Evolutionary conservation across 2,797 vertebrate genomes (phyloP).

Genomic region (Peromyscus nudipes): DNA sequence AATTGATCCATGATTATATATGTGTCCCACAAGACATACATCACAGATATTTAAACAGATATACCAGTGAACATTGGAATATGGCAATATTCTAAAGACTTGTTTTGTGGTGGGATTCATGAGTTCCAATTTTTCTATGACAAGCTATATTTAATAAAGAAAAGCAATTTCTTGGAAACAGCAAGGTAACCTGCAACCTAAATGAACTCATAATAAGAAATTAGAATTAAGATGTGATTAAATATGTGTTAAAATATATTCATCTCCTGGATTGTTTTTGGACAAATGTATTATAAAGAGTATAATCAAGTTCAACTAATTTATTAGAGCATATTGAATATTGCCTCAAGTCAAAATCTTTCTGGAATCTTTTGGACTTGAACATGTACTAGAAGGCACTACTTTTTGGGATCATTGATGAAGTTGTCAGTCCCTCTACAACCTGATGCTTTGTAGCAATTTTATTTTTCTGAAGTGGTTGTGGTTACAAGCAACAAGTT

Average conservation of each 20-base stretch:
- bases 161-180: neutral
- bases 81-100: neutral
- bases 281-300: neutral
- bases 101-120: neutral
- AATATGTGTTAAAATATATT: neutral
- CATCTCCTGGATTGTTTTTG: neutral
- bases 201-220: neutral
- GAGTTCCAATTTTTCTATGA: neutral
- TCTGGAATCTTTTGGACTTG: neutral
- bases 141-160: neutral
- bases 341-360: neutral
- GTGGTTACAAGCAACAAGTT: neutral
- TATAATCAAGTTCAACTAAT: neutral
- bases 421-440: neutral
- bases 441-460: neutral
- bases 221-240: neutral
- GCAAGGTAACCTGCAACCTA: neutral
- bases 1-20: neutral
- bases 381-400: neutral
- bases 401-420: neutral
- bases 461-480: neutral
- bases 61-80: neutral
- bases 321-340: neutral
- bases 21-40: neutral
- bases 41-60: neutral